Conservation (phyloP, 2,888 invertebrate genomes). For the Rhingia campestris region DNA sequence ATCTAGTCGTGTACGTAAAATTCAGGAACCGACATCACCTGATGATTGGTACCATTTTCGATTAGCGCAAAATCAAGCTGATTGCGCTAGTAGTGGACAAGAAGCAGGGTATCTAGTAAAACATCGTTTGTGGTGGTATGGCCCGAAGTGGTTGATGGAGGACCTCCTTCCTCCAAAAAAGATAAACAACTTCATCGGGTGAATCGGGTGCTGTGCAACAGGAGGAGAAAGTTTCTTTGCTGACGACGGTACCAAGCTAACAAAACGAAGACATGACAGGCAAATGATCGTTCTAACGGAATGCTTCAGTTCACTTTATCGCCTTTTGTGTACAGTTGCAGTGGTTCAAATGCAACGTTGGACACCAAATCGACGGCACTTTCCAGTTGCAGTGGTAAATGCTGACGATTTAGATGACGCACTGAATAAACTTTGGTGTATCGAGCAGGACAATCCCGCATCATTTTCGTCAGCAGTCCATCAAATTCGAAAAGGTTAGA, state of each 20-base stretch:
- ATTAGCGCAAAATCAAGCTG: constrained; percentile 21
- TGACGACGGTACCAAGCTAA: not conserved
- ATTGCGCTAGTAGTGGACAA: constrained; percentile 31
- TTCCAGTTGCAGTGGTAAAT: not conserved
- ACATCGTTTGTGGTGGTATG: constrained; percentile 27
- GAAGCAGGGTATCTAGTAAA: not conserved
- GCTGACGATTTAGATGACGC: constrained; percentile 13
- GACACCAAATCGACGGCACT: not conserved
- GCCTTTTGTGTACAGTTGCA: not conserved
- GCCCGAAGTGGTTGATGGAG: constrained; percentile 28
- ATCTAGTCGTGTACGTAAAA: constrained; percentile 23
- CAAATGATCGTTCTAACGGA: not conserved
- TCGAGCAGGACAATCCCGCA: constrained; percentile 14
- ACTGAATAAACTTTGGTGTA: not conserved
- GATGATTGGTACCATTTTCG: constrained; percentile 17
- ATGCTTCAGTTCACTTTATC: not conserved
- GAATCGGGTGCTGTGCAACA: not conserved
- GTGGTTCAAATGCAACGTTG: constrained; percentile 9
- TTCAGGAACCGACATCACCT: constrained; percentile 3
- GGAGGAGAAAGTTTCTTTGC: not conserved
- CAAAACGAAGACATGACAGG: not conserved
- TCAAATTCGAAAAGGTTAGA: not conserved
- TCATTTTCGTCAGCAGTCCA: not conserved
- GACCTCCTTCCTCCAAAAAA: no score
- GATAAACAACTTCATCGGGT: no score